These are phyloP conservation scores for Myotis findleyi DNA, from an alignment of 2,797 vertebrate genomes.

Conservation along the genomic window DNA sequence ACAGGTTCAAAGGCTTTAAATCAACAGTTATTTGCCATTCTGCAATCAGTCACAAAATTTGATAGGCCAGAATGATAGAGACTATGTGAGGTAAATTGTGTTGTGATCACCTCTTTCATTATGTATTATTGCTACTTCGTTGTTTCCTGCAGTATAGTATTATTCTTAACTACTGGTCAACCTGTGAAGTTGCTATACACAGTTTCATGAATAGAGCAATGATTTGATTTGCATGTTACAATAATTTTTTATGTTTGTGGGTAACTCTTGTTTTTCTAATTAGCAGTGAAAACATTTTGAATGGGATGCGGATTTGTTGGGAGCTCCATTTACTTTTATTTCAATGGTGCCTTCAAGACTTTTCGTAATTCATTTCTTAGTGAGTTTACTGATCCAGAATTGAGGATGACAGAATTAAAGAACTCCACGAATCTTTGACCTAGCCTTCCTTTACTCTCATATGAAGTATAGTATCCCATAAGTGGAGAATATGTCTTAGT, in stretches of 20 bases:
- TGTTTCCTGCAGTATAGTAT: not conserved
- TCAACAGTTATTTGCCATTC: not conserved
- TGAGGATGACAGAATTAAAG: not conserved
- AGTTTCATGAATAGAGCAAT: slow-evolving; percentile 4
- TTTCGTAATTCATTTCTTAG: not conserved
- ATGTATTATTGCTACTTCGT: not conserved
- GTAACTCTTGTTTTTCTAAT: slow-evolving; percentile 17
- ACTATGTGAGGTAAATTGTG: not conserved
- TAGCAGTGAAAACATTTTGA: slow-evolving; percentile 31
- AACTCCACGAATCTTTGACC: not conserved
- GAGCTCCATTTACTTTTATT: not conserved
- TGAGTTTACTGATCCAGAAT: slow-evolving; percentile 1
- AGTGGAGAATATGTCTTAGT: not conserved
- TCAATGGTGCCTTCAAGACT: slow-evolving; percentile 19
- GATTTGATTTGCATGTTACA: slow-evolving; percentile 24
- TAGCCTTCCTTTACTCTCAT: not conserved
- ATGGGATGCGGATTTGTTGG: not conserved
- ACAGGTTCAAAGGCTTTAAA: slow-evolving; percentile 19
- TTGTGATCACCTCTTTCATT: not conserved
- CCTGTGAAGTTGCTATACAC: not conserved
- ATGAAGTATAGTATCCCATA: not conserved
- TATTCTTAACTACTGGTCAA: slow-evolving; percentile 9
- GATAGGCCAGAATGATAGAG: not conserved
- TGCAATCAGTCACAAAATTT: not conserved
- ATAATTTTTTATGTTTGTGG: not conserved